Evolutionary conservation across 2,888 invertebrate species (phyloP), one percentile per base, ranked within the genome.

Genomic region (Rhagonycha lutea): DNA sequence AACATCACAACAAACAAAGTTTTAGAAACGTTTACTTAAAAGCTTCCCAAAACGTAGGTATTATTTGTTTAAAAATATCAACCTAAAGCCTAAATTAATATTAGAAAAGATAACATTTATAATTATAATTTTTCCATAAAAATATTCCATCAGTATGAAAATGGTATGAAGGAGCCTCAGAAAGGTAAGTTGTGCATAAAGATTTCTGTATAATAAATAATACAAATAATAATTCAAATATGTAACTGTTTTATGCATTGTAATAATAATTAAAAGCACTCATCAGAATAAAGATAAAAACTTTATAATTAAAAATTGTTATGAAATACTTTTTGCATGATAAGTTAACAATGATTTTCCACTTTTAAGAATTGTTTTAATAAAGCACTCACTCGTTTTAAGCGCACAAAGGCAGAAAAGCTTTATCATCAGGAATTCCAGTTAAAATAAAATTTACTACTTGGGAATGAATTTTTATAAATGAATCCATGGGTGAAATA

Each of bases 1-100:
- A 70, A 70, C 63, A 70, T 9, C 63, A 63, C n/a, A 18, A 18
- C 29, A 70, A 70, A 70, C 70, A 70, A 32, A 29, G 24, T 18
- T 14, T 70, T 68, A 32, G 5, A 63, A 18, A 61, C 11, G 14
- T 28, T 24, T 14, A 28, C 62, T 28, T 63, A 32, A 61, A 63
- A 62, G 63, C 32, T 70, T 26, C 28, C 70, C 29, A 29, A 63
- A 70, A 65, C n/a, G 47, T 47, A 47, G 47, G 32, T n/a, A 14
- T 70, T 70, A 62, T 70, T 70, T 70, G 29, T 70, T 63, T 63
- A 70, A 23, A 32, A 29, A 68, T 32, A 68, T 12, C 14, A 10
- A 47, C 24, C n/a, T 69, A 69, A 18, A 70, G 62, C 61, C 32
- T 12, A 23, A 23, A 26, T 23, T 63, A 26, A 70, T 65, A 26